Percentiles rank a stretch among this genome's conserved stretches.
Evolutionary conservation across 2,797 vertebrate species (phyloP).

Genomic region (Parambassis ranga): DNA sequence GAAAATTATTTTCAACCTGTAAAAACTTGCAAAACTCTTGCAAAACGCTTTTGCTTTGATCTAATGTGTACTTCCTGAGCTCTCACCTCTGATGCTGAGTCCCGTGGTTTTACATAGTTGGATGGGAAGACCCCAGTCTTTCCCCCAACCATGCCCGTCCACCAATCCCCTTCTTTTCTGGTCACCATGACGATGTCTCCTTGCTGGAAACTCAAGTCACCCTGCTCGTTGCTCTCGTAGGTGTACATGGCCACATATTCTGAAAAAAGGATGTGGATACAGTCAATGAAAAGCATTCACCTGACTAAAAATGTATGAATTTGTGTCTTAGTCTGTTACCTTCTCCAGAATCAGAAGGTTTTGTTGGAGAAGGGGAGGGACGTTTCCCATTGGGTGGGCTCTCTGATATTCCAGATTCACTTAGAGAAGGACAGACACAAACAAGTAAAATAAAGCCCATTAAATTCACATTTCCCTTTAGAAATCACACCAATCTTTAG

Average conservation of each 20-base stretch:
- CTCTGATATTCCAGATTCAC: conserved; percentile 89
- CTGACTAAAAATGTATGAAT: fast-evolving
- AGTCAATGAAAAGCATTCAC: neutral
- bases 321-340: conserved; percentile 73
- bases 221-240: conserved; percentile 98
- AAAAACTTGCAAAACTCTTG: fast-evolving
- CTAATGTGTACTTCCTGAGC: no score
- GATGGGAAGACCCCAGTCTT: conserved; percentile 97
- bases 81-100: conserved; percentile 79
- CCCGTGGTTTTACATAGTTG: conserved; percentile 97
- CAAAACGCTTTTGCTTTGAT: no score
- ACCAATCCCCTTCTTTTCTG: conserved; percentile 99
- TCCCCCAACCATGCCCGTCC: conserved; percentile 91
- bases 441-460: neutral
- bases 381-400: conserved; percentile 93
- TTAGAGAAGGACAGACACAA: neutral
- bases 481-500: no score
- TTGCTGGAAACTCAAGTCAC: conserved; percentile 97
- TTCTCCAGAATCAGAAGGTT: conserved; percentile 86
- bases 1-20: neutral
- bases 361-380: conserved; percentile 90
- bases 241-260: conserved; percentile 99
- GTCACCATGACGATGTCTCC: conserved; percentile 95
- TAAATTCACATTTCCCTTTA: no score
- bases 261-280: conserved; percentile 38